Conservation (phyloP, 2,888 invertebrate species). For the Rotaria socialis region DNA sequence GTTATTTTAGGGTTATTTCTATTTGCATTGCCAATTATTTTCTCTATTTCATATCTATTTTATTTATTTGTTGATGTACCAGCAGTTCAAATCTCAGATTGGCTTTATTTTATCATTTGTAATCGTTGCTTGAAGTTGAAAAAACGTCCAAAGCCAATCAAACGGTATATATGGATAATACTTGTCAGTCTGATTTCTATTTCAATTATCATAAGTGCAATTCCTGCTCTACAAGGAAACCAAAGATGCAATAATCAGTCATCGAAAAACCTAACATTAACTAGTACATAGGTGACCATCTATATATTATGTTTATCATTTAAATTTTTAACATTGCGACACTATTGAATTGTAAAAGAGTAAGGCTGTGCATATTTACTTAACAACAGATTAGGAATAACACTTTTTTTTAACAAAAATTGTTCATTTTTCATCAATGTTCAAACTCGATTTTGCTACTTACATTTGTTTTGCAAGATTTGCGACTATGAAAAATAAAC, state of each 20-base stretch:
- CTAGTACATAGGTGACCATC: background rate
- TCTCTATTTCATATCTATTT: background rate
- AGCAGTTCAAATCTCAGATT: background rate
- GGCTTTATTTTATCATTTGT: background rate
- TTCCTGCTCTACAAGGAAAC: background rate
- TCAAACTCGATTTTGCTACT: too few relatives aligned
- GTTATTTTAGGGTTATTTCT: background rate
- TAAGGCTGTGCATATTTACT: too few relatives aligned
- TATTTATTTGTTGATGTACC: background rate
- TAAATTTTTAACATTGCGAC: too few relatives aligned
- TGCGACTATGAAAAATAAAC: too few relatives aligned
- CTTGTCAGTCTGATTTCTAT: background rate
- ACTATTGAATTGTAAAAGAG: too few relatives aligned
- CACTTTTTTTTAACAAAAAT: too few relatives aligned
- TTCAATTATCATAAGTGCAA: background rate
- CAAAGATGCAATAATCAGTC: background rate
- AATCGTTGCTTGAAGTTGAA: background rate
- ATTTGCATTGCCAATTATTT: background rate
- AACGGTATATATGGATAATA: background rate
- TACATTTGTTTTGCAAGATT: too few relatives aligned
- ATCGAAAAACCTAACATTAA: background rate
- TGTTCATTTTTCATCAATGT: too few relatives aligned
- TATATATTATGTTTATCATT: too few relatives aligned
- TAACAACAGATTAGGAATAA: too few relatives aligned
- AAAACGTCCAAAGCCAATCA: background rate